phyloP scores from a whole-genome alignment of 2,888 invertebrate genomes.

The Cylindroiulus punctatus region DNA sequence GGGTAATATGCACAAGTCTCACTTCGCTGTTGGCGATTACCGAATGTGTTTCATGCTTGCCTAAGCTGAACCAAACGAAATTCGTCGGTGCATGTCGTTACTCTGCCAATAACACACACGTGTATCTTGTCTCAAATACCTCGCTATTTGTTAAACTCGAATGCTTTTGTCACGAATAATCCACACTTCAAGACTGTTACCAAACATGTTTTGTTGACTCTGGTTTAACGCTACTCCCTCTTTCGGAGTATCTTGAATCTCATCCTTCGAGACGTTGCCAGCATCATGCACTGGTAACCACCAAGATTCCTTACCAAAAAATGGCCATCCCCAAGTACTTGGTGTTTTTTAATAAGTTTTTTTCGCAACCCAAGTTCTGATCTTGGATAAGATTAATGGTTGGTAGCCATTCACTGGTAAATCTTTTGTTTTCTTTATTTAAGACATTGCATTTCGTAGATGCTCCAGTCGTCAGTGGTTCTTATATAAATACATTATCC shows the following conservation, averaged over 20 bases:
- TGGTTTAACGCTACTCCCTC: background rate
- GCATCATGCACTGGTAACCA: slow-evolving; percentile 35
- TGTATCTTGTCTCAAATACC: slow-evolving; percentile 45
- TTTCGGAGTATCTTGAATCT: background rate
- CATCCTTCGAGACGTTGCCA: background rate
- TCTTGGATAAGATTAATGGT: background rate
- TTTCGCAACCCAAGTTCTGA: background rate
- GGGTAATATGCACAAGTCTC: slow-evolving; percentile 28
- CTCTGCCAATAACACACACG: slow-evolving; percentile 45
- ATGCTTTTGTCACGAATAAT: slow-evolving; percentile 51
- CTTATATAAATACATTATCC: background rate
- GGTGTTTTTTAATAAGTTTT: background rate
- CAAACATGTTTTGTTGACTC: slow-evolving; percentile 38
- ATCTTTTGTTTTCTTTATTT: background rate
- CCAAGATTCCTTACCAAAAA: background rate
- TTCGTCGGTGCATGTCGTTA: slow-evolving; percentile 55
- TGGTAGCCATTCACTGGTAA: background rate
- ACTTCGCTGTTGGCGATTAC: slow-evolving; percentile 48
- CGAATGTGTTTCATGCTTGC: slow-evolving; percentile 56
- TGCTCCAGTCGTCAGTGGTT: background rate
- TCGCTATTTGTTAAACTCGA: slow-evolving; percentile 45
- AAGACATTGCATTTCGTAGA: background rate
- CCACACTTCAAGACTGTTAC: slow-evolving; percentile 44
- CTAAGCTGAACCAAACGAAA: slow-evolving; percentile 56
- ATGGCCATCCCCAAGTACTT: slow-evolving; percentile 21